Base-by-base conservation (phyloP, 1,140 invertebrate species). In the Oppia nitens region DNA sequence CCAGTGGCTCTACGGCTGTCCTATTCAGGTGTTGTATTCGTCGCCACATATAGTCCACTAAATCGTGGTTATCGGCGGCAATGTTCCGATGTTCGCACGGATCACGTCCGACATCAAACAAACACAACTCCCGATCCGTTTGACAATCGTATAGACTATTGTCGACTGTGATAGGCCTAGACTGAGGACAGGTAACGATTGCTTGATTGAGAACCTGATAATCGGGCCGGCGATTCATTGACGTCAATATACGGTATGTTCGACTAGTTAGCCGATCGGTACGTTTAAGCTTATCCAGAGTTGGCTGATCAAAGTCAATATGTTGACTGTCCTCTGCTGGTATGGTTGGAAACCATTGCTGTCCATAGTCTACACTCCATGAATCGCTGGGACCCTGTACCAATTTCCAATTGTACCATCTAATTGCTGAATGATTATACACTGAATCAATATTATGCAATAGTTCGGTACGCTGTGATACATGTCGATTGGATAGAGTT, bases 361-460 rank as follows among this genome's bases (percentile, higher is more conserved):
- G 49, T 21, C 6, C 6, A 50, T 21, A 26, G 6, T 20, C 6
- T 20, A 20, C 4, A 20, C 6, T 9, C 49, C 49, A 50, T 4
- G 6, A 9, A 9, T 6, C 6, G 4, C 6, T 20, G n/a, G 20
- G 49, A 82, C 85, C 87, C 72, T 83, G 78, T 9, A 88, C 68
- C 2, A 91, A 59, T 72, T 95, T 94, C 82, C 84, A 93, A 27
- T 84, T 73, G n/a, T 78, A 81, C 1, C 81, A 66, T 0, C 81
- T 82, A 3, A 93, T 69, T 0, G 81, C 80, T 0, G 83, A 78
- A 62, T 78, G 80, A n/a, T 80, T 79, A 61, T 72, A 81, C 23
- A 81, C 78, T 60, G 88, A 82, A 68, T 95, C 90, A 59, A 94
- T 92, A 68, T 93, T 94, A 64, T 91, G 87, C 0, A 94, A 70